A percentile compares a stretch with the other conserved stretches of the same genome.
Conservation (phyloP, 53 echinoderm and acorn worm genomes). For the Echinarachnius parma region DNA sequence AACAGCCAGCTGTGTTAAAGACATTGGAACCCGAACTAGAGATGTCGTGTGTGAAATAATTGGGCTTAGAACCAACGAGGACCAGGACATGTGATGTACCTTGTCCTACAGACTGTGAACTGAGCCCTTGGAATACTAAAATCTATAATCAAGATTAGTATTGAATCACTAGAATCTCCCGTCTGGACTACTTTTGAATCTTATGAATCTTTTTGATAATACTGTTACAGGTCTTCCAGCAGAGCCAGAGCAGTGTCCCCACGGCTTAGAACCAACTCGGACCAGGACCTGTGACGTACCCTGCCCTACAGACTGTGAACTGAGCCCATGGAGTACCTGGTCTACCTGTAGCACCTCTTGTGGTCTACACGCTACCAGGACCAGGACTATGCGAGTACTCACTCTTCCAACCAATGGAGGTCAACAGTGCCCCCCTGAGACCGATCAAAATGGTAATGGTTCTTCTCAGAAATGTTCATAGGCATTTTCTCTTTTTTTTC, state of each 20-base stretch:
- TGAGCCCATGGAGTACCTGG: conserved; percentile 78
- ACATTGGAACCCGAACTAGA: neutral
- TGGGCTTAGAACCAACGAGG: conserved; percentile 38
- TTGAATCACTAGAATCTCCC: neutral
- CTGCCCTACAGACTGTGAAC: conserved; percentile 83
- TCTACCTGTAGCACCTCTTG: conserved; percentile 83
- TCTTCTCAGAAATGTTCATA: too few relatives aligned
- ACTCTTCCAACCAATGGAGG: conserved; percentile 67
- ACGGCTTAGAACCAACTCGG: conserved; percentile 40
- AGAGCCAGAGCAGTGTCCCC: conserved; percentile 58
- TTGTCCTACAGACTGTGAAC: conserved; percentile 83
- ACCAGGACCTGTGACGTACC: conserved; percentile 60
- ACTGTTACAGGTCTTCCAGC: conserved; percentile 35
- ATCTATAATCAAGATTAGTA: too few relatives aligned
- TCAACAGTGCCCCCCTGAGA: conserved; percentile 56
- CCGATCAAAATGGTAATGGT: conserved; percentile 75
- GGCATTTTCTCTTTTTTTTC: too few relatives aligned
- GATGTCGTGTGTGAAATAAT: conserved; percentile 8
- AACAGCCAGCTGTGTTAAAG: conserved; percentile 10
- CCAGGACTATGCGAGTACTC: conserved; percentile 59
- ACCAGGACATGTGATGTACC: conserved; percentile 60
- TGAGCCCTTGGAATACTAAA: conserved; percentile 65
- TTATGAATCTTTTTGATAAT: neutral
- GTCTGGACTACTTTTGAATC: neutral
- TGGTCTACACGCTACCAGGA: conserved; percentile 56